phyloP scores from a whole-genome alignment of 2,888 invertebrate species.

The Myopa tessellatipennis region DNA sequence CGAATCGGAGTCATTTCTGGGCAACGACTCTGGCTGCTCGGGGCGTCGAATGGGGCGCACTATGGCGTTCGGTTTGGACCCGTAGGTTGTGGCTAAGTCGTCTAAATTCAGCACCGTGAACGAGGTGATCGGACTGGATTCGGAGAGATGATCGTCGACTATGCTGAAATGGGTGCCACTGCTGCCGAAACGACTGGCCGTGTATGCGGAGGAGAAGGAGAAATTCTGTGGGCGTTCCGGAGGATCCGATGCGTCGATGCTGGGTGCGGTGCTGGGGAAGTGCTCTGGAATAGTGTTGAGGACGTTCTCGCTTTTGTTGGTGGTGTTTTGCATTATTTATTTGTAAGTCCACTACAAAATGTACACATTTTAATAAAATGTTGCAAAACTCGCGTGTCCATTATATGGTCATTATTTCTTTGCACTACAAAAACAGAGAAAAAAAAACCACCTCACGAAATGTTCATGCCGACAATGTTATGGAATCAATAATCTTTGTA shows the following conservation, averaged over 20 bases:
- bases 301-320: constrained; percentile 39
- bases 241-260: constrained; percentile 43
- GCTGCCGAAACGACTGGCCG: constrained; percentile 50
- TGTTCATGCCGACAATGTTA: constrained; percentile 45
- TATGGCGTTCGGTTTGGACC: constrained; percentile 71
- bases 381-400: too few species aligned
- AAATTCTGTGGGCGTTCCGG: constrained; percentile 55
- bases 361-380: neutral
- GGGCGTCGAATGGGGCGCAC: constrained; percentile 70
- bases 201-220: constrained; percentile 58
- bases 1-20: constrained; percentile 67
- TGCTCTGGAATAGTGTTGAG: constrained; percentile 49
- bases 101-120: constrained; percentile 57
- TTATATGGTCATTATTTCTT: too few species aligned
- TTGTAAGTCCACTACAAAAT: neutral
- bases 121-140: constrained; percentile 53
- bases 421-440: neutral
- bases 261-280: constrained; percentile 39
- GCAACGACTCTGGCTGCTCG: constrained; percentile 48
- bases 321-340: constrained; percentile 51
- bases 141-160: constrained; percentile 30
- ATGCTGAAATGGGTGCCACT: constrained; percentile 48
- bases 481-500: constrained; percentile 54
- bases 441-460: neutral
- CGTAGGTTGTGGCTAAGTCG: constrained; percentile 43